A percentile compares a stretch with the other conserved stretches of the same genome.
Evolutionary conservation across 30 jellyfish, hydroid and myxozoan genomes (phyloP).

Genomic region (Chrysaora quinquecirrha): DNA sequence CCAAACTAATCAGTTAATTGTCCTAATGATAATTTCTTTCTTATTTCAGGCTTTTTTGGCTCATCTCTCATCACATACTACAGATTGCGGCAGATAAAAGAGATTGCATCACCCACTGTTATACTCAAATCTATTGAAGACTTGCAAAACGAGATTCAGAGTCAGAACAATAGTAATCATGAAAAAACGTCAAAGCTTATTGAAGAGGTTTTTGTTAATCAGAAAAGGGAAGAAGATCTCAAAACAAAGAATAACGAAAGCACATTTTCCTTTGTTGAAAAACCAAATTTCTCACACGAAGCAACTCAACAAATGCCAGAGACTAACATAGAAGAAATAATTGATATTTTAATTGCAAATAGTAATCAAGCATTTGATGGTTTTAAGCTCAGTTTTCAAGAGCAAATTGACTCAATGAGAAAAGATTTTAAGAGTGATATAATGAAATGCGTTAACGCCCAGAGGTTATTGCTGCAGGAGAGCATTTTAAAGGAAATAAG

Average conservation of each 20-base stretch:
- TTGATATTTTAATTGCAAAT: background rate
- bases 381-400: background rate
- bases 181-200: slow-evolving; percentile 9
- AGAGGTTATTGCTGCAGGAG: background rate
- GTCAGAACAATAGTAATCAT: background rate
- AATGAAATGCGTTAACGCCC: background rate
- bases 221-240: background rate
- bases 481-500: background rate
- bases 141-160: slow-evolving; percentile 23
- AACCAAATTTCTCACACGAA: background rate
- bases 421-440: background rate
- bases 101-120: slow-evolving; percentile 59
- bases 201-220: background rate
- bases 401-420: background rate
- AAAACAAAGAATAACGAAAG: background rate
- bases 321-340: background rate
- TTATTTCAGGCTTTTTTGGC: slow-evolving; percentile 69
- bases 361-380: background rate
- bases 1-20: too few relatives aligned
- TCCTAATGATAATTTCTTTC: too few relatives aligned
- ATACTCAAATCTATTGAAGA: slow-evolving; percentile 16
- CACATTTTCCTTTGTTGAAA: too few relatives aligned
- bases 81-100: slow-evolving; percentile 63
- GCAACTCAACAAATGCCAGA: background rate
- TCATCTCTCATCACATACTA: slow-evolving; percentile 79